Evolutionary conservation across 2,797 vertebrate species (phyloP).

Genomic region (Hypotaenidia philippensis): DNA sequence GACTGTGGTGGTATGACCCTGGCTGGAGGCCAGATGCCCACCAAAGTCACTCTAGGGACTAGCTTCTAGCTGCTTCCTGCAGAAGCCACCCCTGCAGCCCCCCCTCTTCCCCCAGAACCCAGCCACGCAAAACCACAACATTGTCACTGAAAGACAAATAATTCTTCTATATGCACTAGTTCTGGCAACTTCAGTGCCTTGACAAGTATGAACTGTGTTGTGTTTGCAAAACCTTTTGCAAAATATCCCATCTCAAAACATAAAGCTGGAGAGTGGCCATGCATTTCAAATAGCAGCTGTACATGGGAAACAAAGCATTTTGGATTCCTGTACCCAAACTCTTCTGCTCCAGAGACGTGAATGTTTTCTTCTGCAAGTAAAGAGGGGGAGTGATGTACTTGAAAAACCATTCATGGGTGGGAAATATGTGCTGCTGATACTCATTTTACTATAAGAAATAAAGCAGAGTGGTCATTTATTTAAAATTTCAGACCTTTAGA

Average conservation of each 20-base stretch:
- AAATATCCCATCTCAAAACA: background rate
- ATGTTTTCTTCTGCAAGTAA: background rate
- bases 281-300: background rate
- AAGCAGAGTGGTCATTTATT: background rate
- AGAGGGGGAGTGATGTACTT: background rate
- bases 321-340: background rate
- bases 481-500: slow-evolving; percentile 39
- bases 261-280: background rate
- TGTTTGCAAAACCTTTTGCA: background rate
- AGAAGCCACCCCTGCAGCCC: too few relatives aligned
- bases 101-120: too few relatives aligned
- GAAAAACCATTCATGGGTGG: background rate
- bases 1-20: too few relatives aligned
- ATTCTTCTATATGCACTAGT: background rate
- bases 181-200: background rate
- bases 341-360: background rate
- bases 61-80: too few relatives aligned
- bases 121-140: too few relatives aligned
- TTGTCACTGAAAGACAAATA: background rate
- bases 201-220: background rate
- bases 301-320: background rate
- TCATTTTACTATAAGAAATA: background rate
- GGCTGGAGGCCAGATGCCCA: too few relatives aligned
- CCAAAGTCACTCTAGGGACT: too few relatives aligned
- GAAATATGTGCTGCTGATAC: background rate